These are phyloP conservation scores for Muschampia plurimacula DNA, from an alignment of 2,888 invertebrate genomes.

Conservation along the genomic window DNA sequence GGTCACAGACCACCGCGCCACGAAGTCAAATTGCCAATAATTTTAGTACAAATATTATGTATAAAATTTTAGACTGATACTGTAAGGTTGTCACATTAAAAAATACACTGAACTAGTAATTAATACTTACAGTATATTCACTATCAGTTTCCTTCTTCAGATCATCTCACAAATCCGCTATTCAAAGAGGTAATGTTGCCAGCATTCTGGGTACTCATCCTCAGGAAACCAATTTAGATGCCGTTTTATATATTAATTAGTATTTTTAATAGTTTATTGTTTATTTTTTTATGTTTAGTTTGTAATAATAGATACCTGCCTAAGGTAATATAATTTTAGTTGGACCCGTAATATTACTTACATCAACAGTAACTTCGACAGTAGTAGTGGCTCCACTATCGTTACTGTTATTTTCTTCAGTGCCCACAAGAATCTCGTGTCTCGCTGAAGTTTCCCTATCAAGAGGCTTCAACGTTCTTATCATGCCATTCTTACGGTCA, in stretches of 20 bases:
- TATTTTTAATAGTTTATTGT: too few species aligned
- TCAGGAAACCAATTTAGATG: too few species aligned
- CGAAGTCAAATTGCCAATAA: too few species aligned
- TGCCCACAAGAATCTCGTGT: slow-evolving; percentile 92
- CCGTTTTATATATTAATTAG: slow-evolving; percentile 72
- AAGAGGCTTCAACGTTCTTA: slow-evolving; percentile 90
- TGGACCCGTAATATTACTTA: slow-evolving; percentile 87
- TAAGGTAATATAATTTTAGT: slow-evolving; percentile 68
- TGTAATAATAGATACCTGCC: too few species aligned
- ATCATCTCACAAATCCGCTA: slow-evolving; percentile 95
- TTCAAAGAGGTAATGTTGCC: too few species aligned
- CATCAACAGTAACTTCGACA: slow-evolving; percentile 90
- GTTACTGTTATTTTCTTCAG: slow-evolving; percentile 91
- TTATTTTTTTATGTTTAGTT: too few species aligned
- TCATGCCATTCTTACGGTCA: slow-evolving; percentile 91
- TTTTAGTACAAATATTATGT: too few species aligned
- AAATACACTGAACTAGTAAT: background rate
- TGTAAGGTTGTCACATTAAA: too few species aligned
- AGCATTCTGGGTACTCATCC: too few species aligned
- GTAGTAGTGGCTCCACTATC: slow-evolving; percentile 90
- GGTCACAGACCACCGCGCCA: too few species aligned
- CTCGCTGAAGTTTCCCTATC: slow-evolving; percentile 92
- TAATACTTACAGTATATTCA: slow-evolving; percentile 91
- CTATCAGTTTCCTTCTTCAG: slow-evolving; percentile 94
- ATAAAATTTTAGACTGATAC: too few species aligned